Percentiles rank a stretch among this genome's conserved stretches.
Evolutionary conservation across 2,113 vertebrate species (phyloP).

Genomic region (Xiphophorus hellerii): DNA sequence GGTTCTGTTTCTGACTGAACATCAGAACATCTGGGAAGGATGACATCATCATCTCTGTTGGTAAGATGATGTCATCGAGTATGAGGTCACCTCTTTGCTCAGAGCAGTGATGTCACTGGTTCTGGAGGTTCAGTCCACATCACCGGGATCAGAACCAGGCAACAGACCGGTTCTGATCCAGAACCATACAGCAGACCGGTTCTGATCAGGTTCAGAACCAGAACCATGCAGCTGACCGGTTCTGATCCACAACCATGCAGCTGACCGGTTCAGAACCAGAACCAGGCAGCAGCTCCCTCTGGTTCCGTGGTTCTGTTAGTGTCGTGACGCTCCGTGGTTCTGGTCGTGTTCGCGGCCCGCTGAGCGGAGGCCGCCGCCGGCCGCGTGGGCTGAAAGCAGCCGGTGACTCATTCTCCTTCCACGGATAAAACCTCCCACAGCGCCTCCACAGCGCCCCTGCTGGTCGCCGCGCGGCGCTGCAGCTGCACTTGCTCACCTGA

Average conservation of each 20-base stretch:
- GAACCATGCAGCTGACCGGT: no score
- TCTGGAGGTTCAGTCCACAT: not conserved
- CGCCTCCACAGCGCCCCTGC: not conserved
- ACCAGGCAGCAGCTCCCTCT: not conserved
- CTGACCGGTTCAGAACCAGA: not conserved
- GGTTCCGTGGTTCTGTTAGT: constrained; percentile 6
- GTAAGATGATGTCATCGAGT: constrained; percentile 42
- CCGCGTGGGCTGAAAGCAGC: constrained; percentile 40
- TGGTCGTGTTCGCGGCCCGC: constrained; percentile 38
- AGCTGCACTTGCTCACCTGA: no score
- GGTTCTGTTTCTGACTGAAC: constrained; percentile 16
- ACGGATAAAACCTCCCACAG: not conserved
- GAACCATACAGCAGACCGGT: not conserved
- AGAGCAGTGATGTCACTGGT: constrained; percentile 36
- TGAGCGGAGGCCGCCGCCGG: constrained; percentile 22
- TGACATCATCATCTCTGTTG: constrained; percentile 51
- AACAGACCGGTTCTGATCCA: no score
- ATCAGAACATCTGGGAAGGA: constrained; percentile 30
- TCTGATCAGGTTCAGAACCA: no score
- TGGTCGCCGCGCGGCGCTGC: not conserved
- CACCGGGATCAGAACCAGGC: not conserved
- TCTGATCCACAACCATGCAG: not conserved
- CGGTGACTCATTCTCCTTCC: constrained; percentile 36
- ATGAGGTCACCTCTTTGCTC: constrained; percentile 35
- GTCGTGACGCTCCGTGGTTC: constrained; percentile 48